phyloP scores from a whole-genome alignment of 2,888 invertebrate species.

The Kryphioiulus occultus region DNA sequence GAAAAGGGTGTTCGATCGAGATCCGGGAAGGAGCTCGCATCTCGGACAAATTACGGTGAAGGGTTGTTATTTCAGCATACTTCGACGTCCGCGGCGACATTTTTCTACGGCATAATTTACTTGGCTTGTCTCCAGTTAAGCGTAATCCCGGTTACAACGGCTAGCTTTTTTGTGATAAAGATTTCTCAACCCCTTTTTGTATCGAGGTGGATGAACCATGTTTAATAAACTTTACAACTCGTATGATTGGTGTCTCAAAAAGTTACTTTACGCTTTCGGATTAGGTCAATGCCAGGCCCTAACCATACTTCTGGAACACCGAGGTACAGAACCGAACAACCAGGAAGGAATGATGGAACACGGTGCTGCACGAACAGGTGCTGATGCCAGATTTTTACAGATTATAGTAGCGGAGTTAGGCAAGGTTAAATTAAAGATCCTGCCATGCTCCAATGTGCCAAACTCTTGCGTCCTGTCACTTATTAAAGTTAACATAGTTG shows the following conservation, averaged over 20 bases:
- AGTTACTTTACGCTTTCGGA: background rate
- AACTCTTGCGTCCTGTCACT: too few relatives aligned
- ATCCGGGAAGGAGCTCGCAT: background rate
- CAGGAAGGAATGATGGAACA: too few relatives aligned
- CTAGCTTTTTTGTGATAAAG: background rate
- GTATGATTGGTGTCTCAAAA: background rate
- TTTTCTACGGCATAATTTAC: background rate
- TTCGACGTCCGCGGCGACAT: background rate
- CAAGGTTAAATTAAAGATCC: too few relatives aligned
- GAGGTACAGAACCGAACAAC: too few relatives aligned
- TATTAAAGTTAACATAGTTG: too few relatives aligned
- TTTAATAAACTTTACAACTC: background rate
- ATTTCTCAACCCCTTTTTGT: conserved; percentile 16
- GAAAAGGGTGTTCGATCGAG: background rate
- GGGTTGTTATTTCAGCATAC: background rate
- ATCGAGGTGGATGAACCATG: conserved; percentile 2
- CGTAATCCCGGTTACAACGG: conserved; percentile 3
- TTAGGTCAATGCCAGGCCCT: too few relatives aligned
- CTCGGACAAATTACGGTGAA: background rate
- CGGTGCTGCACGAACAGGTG: too few relatives aligned
- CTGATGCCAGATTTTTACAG: too few relatives aligned
- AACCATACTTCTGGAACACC: too few relatives aligned
- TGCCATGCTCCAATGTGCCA: too few relatives aligned
- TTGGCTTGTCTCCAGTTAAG: background rate
- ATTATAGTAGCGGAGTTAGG: too few relatives aligned